A percentile compares a stretch with the other conserved stretches of the same genome.
phyloP scores from a whole-genome alignment of 2,797 vertebrate genomes.

The Garrulus glandarius region DNA sequence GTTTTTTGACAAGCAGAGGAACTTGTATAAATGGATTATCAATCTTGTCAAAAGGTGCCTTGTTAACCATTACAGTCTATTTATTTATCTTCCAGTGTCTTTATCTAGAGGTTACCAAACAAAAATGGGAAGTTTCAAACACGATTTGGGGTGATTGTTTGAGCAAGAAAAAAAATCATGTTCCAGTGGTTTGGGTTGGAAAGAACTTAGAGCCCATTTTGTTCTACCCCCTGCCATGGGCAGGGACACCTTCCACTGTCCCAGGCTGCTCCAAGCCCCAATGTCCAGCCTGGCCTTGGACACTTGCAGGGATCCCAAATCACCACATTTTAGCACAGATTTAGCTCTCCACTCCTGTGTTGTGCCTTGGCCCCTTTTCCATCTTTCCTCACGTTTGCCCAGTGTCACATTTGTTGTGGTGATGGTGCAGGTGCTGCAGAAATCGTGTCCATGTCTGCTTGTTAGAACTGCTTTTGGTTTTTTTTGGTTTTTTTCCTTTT shows the following conservation, averaged over 20 bases:
- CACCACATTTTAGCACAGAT: neutral
- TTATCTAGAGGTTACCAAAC: neutral
- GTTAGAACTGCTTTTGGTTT: neutral
- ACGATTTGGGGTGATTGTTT: neutral
- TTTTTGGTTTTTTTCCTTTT: neutral
- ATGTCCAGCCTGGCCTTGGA: accelerated
- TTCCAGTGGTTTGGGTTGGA: neutral
- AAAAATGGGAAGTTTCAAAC: neutral
- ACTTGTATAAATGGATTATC: neutral
- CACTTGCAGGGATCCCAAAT: neutral
- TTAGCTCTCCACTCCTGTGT: accelerated
- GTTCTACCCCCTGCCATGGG: neutral
- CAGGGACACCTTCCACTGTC: neutral
- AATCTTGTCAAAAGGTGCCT: neutral
- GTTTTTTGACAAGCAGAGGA: neutral
- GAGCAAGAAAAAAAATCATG: neutral
- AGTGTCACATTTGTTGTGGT: accelerated
- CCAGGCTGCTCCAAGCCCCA: neutral
- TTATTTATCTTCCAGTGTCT: neutral
- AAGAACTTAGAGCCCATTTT: neutral
- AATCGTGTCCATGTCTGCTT: accelerated
- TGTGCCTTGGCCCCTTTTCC: neutral
- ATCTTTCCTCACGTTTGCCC: accelerated
- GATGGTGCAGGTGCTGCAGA: neutral
- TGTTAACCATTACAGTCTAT: neutral